Conservation (phyloP, 1,140 invertebrate genomes). For the Helicorthomorpha holstii region DNA sequence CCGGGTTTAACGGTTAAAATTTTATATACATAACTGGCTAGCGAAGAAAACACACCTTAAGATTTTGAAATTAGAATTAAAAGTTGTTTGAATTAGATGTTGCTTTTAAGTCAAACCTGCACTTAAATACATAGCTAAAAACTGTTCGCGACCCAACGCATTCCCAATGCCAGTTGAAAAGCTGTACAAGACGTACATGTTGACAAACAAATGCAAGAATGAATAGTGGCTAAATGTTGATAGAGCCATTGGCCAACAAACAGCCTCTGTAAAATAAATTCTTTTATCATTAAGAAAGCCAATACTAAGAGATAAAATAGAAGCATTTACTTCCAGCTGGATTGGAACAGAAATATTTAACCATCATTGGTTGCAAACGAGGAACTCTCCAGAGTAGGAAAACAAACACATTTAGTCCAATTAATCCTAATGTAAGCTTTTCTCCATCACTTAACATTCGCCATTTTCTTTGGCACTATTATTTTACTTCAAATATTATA, state of each 20-base stretch:
- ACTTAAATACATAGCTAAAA: conserved; percentile 72
- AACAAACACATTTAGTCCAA: conserved; percentile 56
- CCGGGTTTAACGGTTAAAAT: conserved; percentile 40
- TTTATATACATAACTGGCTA: conserved; percentile 69
- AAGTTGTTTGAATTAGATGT: not conserved
- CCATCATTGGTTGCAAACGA: conserved; percentile 50
- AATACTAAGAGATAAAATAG: conserved; percentile 10
- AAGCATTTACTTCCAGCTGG: conserved; percentile 46
- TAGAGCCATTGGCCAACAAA: conserved; percentile 73
- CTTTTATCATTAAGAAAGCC: conserved; percentile 13
- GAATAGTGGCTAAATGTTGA: conserved; percentile 88
- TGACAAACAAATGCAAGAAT: conserved; percentile 63
- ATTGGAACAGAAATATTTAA: conserved; percentile 68
- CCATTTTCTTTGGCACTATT: too few relatives aligned
- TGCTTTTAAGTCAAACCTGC: conserved; percentile 31
- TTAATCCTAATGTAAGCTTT: conserved; percentile 60
- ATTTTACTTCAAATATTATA: conserved; percentile 30
- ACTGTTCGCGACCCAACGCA: conserved; percentile 80
- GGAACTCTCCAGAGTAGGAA: conserved; percentile 69
- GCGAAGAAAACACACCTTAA: conserved; percentile 66
- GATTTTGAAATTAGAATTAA: conserved; percentile 11
- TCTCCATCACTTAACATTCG: conserved; percentile 49
- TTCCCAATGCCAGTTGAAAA: conserved; percentile 43
- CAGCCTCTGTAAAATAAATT: conserved; percentile 33
- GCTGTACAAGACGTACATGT: conserved; percentile 91